Percentiles rank a stretch among this genome's conserved stretches.
Conservation (phyloP, 2,797 vertebrate species). For the Brachyrhaphis roseni region DNA sequence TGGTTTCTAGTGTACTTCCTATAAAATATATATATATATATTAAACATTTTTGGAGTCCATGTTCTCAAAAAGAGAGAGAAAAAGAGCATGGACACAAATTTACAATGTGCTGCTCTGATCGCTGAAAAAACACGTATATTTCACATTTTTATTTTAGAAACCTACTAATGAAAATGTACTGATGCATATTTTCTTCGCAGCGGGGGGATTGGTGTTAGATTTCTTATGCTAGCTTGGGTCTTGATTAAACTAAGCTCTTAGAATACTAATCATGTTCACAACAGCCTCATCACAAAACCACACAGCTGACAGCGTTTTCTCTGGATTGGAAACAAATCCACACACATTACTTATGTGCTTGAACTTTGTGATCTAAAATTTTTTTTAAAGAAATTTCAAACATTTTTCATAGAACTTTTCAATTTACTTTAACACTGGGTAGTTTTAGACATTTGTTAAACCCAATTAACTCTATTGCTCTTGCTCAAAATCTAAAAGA, state of each 20-base stretch:
- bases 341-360: neutral
- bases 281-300: neutral
- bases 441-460: slow-evolving; percentile 10
- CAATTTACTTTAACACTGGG: neutral
- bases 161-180: slow-evolving; percentile 16
- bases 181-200: neutral
- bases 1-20: slow-evolving; percentile 36
- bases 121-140: neutral
- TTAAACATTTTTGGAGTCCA: neutral
- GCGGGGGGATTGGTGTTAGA: neutral
- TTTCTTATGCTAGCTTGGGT: neutral
- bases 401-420: neutral
- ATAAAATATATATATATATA: neutral
- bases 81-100: slow-evolving; percentile 31
- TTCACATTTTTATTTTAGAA: neutral
- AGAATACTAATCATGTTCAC: slow-evolving; percentile 14
- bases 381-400: neutral
- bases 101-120: slow-evolving; percentile 2
- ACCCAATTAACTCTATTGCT: slow-evolving; percentile 4
- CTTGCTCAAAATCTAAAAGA: slow-evolving; percentile 12
- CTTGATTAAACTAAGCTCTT: slow-evolving; percentile 11
- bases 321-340: neutral
- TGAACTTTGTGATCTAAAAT: neutral
- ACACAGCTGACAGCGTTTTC: neutral
- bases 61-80: slow-evolving; percentile 2